Evolutionary conservation across 2,888 invertebrate genomes (phyloP).

Genomic region (Drosophila pseudotakahashii): DNA sequence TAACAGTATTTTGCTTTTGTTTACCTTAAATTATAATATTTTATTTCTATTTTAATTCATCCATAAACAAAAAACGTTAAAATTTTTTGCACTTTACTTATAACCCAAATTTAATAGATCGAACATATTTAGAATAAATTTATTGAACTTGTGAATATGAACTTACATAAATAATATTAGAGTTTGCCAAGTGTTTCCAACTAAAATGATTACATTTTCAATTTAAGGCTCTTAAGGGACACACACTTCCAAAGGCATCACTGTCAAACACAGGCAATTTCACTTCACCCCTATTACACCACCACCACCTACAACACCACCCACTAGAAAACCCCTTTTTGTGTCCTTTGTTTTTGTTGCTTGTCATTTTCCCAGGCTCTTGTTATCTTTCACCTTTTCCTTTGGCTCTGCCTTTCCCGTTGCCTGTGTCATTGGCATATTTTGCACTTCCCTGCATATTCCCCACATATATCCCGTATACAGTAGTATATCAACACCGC

Average conservation of each 20-base stretch:
- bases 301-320: neutral
- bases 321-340: neutral
- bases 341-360: slow-evolving; percentile 19
- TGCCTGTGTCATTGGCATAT: slow-evolving; percentile 63
- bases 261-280: slow-evolving; percentile 13
- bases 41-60: too few species aligned
- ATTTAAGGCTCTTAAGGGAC: neutral
- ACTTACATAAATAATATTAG: neutral
- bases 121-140: neutral
- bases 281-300: slow-evolving; percentile 4
- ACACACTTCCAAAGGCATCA: neutral
- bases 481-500: neutral
- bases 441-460: slow-evolving; percentile 43
- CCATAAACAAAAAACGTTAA: too few species aligned
- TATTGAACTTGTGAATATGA: neutral
- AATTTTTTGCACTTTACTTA: too few species aligned
- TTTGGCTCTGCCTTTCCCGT: slow-evolving; percentile 22
- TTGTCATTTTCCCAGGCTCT: slow-evolving; percentile 22
- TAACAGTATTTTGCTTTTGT: neutral
- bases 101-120: too few species aligned
- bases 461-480: slow-evolving; percentile 1
- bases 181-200: neutral
- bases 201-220: neutral
- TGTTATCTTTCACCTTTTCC: slow-evolving; percentile 20
- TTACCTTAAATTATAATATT: neutral